Base-by-base conservation (phyloP, 2,888 invertebrate genomes). In the Anodontia alba region DNA sequence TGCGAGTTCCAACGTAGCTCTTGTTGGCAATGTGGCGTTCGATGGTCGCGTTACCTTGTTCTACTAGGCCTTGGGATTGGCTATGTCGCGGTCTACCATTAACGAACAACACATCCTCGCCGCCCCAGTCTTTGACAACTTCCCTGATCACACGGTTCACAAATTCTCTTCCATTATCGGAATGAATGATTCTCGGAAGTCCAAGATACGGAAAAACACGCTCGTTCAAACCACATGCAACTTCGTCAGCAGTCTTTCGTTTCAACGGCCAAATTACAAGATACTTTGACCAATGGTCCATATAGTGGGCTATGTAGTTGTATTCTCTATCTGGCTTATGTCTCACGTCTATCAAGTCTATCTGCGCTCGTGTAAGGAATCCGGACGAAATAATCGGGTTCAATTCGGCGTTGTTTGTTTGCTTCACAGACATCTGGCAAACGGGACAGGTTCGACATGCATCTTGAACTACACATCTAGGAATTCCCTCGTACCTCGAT, bases 101-200 rank as follows among this genome's bases (percentile, higher is more conserved):
- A 8, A 51, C 51, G 49, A 73, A 57, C 66, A 51, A 57, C 15
- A 69, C 69, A 69, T 69, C 69, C n/a, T 69, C 69, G 8, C 69
- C 69, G 8, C 49, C 51, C 79, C 43, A 70, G 46, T 75, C 74
- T 70, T 33, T 68, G 33, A 76, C 81, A 73, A 72, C 38, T n/a
- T 54, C 75, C 57, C 51, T 20, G 12, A 80, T 36, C 0, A 78
- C 38, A 33, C 51, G 57, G 49, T 84, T 84, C 43, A 78, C 76
- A 38, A 82, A 82, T 38, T 84, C 85, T 29, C 70, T 49, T 8
- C 85, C 80, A 69, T 85, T 80, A 49, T 85, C 83, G 5, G 66
- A 70, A 49, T 85, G 83, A 29, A 81, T 74, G 23, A 83, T 83
- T 7, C 72, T 26, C 17, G 73, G 79, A 1, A 76, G 15, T 29